phyloP scores from a whole-genome alignment of 2,113 vertebrate genomes.

The Barnardius zonarius region DNA sequence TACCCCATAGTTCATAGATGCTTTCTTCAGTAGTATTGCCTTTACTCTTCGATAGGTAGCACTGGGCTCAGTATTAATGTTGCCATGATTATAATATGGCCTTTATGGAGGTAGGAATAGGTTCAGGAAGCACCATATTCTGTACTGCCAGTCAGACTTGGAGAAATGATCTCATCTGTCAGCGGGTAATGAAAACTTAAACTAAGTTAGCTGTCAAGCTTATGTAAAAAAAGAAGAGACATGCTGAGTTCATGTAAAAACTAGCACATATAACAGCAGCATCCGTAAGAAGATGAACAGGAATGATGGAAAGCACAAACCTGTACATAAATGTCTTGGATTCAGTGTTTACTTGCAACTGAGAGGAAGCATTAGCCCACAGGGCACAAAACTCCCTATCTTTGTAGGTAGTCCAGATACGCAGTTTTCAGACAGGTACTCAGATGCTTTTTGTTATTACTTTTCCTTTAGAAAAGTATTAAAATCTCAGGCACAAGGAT shows the following conservation, averaged over 20 bases:
- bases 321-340: not conserved
- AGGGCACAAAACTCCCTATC: not conserved
- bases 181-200: not conserved
- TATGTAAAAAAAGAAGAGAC: not conserved
- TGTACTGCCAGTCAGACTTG: not conserved
- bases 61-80: not conserved
- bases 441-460: not conserved
- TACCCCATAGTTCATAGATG: not conserved
- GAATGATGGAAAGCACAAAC: not conserved
- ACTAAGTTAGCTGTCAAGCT: not conserved
- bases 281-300: not conserved
- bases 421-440: not conserved
- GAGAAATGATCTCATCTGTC: not conserved
- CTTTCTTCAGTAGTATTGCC: not conserved
- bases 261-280: not conserved
- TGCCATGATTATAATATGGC: not conserved
- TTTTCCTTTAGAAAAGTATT: not conserved
- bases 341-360: not conserved
- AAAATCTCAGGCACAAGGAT: not conserved
- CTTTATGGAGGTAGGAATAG: not conserved
- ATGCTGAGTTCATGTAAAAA: not conserved
- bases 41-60: not conserved
- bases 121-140: not conserved
- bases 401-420: not conserved
- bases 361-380: not conserved